Evolutionary conservation across 2,113 vertebrate genomes (phyloP).

Genomic region (Excalfactoria chinensis): DNA sequence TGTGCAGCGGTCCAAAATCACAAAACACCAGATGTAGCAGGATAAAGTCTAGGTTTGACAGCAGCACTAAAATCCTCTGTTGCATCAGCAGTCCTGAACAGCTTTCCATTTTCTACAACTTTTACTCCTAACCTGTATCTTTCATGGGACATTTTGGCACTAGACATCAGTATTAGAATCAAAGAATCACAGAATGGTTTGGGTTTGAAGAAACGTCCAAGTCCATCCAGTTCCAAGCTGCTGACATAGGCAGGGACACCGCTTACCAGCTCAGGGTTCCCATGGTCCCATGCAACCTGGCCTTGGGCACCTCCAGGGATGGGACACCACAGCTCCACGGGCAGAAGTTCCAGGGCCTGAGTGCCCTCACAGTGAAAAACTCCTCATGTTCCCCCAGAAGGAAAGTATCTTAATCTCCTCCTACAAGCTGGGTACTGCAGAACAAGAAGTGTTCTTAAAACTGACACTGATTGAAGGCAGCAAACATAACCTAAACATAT

Average conservation of each 20-base stretch:
- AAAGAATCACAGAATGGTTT: background rate
- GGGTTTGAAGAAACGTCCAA: background rate
- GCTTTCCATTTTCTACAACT: background rate
- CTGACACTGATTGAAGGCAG: background rate
- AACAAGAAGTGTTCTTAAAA: background rate
- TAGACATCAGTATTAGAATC: background rate
- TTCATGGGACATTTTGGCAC: background rate
- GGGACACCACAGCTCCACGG: background rate
- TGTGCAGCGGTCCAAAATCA: background rate
- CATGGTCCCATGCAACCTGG: background rate
- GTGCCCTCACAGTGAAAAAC: background rate
- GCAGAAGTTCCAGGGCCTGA: background rate
- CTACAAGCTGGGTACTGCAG: background rate
- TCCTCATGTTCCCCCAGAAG: background rate
- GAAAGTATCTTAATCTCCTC: background rate
- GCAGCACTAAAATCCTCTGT: background rate
- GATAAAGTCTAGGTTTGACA: constrained; percentile 9
- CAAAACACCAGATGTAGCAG: background rate
- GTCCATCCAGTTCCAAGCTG: background rate
- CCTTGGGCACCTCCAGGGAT: background rate
- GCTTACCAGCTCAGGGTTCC: background rate
- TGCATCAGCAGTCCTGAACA: background rate
- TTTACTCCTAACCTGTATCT: background rate
- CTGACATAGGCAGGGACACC: background rate
- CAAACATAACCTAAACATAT: background rate